Evolutionary conservation across 2,113 vertebrate genomes (phyloP), one percentile per base, ranked within the genome.

Genomic region (Eudyptes chrysolophus): DNA sequence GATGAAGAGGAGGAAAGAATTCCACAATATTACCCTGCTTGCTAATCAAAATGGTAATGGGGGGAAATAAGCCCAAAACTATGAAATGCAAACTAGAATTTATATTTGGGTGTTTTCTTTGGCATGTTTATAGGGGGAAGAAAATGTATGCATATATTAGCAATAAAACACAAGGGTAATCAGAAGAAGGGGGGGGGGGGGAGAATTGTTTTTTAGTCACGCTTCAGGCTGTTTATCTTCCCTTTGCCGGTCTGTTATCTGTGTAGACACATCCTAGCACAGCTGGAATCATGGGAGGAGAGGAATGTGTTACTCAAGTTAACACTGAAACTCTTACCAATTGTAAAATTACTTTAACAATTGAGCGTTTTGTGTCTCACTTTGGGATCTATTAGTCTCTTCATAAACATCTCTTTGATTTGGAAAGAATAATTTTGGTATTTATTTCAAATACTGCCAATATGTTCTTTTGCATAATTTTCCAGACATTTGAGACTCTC

Each of bases 141-240:
- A 82, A 76, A 76, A 77, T 19, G 32, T 11, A 36, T 3, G 2
- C 11, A 21, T 60, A 13, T 62, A 26, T 60, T 81, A 78, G 5
- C 25, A 24, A 68, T 78, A 84, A 86, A 93, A 49, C 10, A 27
- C 15, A 64, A 42, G 3, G 13, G 6, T 76, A 54, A 80, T 58
- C 16, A 58, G 75, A 88, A 91, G 27, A 77, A 87, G 32, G 16
- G 5, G 5, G 15, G 40, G 40, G 17, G 7, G 1, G 6, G 38
- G 5, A 40, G 1, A 40, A 27, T 27, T 0, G 0, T 9, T n/a
- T 79, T 78, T 58, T 49, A 7, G 5, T 89, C 32, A 29, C 11
- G 4, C 29, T 49, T 71, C 19, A 57, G 51, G 34, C 52, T 85
- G 44, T 87, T 90, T 69, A n/a, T 68, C 25, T 75, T 92, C 9